Percentiles rank a stretch among this genome's conserved stretches.
Evolutionary conservation across 2,797 vertebrate species (phyloP).

Genomic region (Crypturellus tataupa): DNA sequence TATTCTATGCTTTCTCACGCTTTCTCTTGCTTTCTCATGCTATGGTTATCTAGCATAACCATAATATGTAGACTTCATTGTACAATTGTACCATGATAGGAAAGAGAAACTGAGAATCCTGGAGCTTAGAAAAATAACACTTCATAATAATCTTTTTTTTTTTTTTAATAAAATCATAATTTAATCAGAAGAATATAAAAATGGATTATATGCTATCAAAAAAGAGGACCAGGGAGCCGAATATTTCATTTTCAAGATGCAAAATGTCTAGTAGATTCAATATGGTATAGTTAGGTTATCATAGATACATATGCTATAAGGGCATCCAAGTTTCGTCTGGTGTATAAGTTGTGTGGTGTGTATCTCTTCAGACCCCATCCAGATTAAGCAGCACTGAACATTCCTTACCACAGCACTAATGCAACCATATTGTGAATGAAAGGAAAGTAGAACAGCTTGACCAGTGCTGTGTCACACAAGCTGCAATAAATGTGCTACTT

Average conservation of each 20-base stretch:
- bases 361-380: background rate
- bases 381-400: background rate
- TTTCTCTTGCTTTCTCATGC: background rate
- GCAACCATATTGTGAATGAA: background rate
- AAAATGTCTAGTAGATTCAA: background rate
- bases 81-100: background rate
- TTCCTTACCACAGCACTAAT: background rate
- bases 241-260: background rate
- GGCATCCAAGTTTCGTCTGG: background rate
- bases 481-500: background rate
- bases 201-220: background rate
- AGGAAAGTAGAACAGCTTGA: background rate
- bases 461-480: background rate
- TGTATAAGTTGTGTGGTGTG: background rate
- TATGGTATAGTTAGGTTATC: background rate
- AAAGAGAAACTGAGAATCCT: background rate
- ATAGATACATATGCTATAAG: background rate
- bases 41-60: background rate
- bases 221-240: background rate
- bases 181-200: background rate
- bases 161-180: background rate
- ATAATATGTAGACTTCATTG: background rate
- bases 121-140: background rate
- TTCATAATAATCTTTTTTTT: fast-evolving
- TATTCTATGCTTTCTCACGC: background rate